These are phyloP conservation scores for Calycopis cecrops DNA, from an alignment of 1,140 invertebrate genomes.

Conservation along the genomic window DNA sequence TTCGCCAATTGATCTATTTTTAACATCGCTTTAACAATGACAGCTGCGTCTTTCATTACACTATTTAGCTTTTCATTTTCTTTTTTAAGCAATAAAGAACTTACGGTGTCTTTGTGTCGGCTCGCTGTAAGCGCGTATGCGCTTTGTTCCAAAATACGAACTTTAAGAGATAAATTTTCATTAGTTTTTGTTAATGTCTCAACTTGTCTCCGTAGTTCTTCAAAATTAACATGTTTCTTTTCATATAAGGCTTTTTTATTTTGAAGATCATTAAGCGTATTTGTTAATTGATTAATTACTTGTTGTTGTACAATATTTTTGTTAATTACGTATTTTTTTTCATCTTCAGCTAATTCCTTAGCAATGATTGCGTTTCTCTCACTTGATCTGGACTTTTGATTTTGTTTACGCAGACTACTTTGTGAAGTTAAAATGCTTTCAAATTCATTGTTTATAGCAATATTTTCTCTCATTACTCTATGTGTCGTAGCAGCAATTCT, in stretches of 20 bases:
- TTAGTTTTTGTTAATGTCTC: conserved; percentile 64
- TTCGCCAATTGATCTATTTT: too few species aligned
- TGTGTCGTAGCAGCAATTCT: conserved; percentile 92
- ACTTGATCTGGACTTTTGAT: conserved; percentile 71
- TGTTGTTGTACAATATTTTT: conserved; percentile 74
- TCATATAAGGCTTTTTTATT: conserved; percentile 57
- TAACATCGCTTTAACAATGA: conserved; percentile 76
- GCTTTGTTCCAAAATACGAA: conserved; percentile 76
- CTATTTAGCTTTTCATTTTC: conserved; percentile 74
- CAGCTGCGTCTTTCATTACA: conserved; percentile 77
- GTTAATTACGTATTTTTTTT: conserved; percentile 71
- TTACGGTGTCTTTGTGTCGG: conserved; percentile 61
- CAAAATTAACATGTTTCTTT: conserved; percentile 61
- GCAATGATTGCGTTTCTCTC: conserved; percentile 55
- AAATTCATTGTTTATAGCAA: conserved; percentile 86
- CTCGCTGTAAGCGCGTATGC: conserved; percentile 73
- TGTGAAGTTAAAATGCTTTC: conserved; percentile 79
- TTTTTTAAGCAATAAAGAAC: conserved; percentile 68
- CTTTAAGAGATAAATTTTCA: conserved; percentile 60
- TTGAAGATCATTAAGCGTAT: conserved; percentile 64
- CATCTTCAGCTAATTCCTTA: conserved; percentile 62
- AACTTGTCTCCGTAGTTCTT: conserved; percentile 55
- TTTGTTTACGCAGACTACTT: conserved; percentile 72
- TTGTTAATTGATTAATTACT: conserved; percentile 75
- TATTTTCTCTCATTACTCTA: conserved; percentile 87